Evolutionary conservation across 2,113 vertebrate genomes (phyloP), one percentile per base, ranked within the genome.

Genomic region (Cyrtonyx montezumae): DNA sequence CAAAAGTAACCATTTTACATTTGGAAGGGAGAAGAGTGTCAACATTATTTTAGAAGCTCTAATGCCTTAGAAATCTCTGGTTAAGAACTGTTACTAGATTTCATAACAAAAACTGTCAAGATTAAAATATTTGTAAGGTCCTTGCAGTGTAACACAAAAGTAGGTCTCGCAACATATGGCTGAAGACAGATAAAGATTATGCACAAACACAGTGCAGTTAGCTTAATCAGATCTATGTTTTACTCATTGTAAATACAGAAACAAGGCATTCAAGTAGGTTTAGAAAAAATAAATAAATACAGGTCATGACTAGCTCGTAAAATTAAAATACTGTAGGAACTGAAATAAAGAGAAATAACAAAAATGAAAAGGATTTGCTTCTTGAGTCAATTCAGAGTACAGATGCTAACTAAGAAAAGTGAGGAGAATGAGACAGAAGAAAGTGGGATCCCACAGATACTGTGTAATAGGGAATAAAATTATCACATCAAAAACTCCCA

Each of bases 1-100:
- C 28, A 87, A 30, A 80, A 70, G 53, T 14, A 0, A 59, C 19
- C 40, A 34, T 17, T 30, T 11, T 25, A 58, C 30, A 48, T 7
- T 28, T 17, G 21, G 13, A 28, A 11, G 18, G 6, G 1, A 8
- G 8, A 26, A n/a, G 23, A 6, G 10, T 16, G 21, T 4, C 5
- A 66, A 79, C 68, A 58, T 10, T 12, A 23, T 61, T 69, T 91
- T 23, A 22, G 2, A 75, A 86, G 65, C 51, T 67, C 30, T 46
- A 75, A 83, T 42, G 5, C 30, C 56, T 30, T 62, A 75, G 55
- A 37, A 63, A 67, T 12, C 18, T 69, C 20, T 37, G 36, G n/a
- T 17, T 69, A 10, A 2, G 26, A 28, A 25, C 12, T 61, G 4
- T 65, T 84, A 40, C 1, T 51, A 12, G 36, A 8, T 9, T 51